Conservation (phyloP, 2,113 vertebrate species). For the Thamnophis sirtalis region DNA sequence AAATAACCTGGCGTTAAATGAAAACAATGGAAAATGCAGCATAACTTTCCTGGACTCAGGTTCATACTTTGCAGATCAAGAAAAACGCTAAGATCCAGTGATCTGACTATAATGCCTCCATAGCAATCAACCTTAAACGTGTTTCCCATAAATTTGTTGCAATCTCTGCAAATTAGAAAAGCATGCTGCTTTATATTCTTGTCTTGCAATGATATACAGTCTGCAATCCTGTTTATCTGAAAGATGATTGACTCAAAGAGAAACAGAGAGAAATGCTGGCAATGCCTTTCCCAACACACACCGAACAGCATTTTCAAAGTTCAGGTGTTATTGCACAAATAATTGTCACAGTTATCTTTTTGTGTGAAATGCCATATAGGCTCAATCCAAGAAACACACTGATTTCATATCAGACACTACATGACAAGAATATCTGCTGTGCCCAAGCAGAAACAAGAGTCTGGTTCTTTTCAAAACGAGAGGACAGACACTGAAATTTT, state of each 20-base stretch:
- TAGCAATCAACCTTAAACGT: background rate
- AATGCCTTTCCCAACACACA: rapidly evolving
- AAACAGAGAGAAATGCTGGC: rapidly evolving
- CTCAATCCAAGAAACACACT: background rate
- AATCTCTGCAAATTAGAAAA: background rate
- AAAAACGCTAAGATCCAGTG: rapidly evolving
- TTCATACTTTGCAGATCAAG: rapidly evolving
- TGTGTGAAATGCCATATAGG: background rate
- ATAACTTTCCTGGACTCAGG: background rate
- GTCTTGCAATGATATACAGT: rapidly evolving
- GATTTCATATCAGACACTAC: background rate
- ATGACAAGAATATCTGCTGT: background rate
- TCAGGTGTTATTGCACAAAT: background rate
- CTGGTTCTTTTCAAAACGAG: background rate
- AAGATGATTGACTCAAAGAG: rapidly evolving
- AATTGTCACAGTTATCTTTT: background rate
- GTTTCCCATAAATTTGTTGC: background rate
- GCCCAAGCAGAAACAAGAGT: background rate
- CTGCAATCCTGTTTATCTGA: rapidly evolving
- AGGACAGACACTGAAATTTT: background rate
- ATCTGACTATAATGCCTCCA: rapidly evolving
- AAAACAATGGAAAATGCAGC: background rate
- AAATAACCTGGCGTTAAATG: background rate
- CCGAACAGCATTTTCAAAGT: background rate
- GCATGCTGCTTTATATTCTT: background rate